These are phyloP conservation scores for Elegia similella DNA, from an alignment of 2,888 invertebrate genomes.

Conservation along the genomic window DNA sequence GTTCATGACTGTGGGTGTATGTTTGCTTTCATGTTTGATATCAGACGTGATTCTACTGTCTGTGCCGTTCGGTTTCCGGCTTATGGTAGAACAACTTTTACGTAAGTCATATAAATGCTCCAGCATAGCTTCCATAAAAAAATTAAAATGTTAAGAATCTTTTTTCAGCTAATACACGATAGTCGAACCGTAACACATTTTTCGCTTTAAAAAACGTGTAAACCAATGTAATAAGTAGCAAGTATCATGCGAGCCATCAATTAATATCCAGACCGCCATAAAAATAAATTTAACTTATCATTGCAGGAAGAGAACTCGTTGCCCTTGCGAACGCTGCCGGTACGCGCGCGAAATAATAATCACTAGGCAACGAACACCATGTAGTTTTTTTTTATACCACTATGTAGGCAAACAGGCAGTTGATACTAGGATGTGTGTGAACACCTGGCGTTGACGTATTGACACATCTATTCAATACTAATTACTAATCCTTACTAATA, in stretches of 20 bases:
- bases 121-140: no score
- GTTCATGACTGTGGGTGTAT: neutral
- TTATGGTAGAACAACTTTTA: no score
- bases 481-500: no score
- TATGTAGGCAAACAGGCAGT: no score
- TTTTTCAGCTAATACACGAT: no score
- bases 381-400: no score
- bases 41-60: no score
- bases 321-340: constrained; percentile 11
- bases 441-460: neutral
- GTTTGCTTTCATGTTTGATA: neutral
- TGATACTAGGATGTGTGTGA: neutral
- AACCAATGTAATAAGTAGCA: neutral
- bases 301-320: constrained; percentile 16
- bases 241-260: neutral
- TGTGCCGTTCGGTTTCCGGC: no score
- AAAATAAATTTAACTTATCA: neutral
- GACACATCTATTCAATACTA: neutral
- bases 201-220: neutral
- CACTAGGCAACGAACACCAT: neutral
- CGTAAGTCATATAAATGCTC: no score
- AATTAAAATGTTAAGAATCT: no score
- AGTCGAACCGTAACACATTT: no score
- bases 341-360: constrained; percentile 11
- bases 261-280: neutral